Evolutionary conservation across 2,888 invertebrate genomes (phyloP), one percentile per base, ranked within the genome.

Genomic region (Chrysolina haemoptera): DNA sequence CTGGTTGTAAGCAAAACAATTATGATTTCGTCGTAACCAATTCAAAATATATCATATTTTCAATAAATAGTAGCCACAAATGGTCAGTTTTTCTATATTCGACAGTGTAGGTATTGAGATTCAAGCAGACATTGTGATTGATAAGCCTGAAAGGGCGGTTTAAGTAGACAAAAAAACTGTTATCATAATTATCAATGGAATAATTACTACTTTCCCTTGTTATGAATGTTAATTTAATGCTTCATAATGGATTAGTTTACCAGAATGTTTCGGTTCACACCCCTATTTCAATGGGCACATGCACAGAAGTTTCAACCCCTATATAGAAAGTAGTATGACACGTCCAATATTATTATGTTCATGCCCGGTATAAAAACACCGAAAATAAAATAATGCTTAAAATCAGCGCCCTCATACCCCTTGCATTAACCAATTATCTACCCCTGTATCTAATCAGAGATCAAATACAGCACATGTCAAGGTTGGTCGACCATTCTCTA

Each of bases 401-500:
- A 59, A 59, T 59, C 22, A 59, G 35, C 35, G 35, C 59, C 59
- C 59, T 35, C 59, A 59, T 35, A 59, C 22, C 59, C 59, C 59
- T 59, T 59, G 35, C 14, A 59, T 35, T 59, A 27, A 59, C 35
- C 22, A 59, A 59, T 59, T 59, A 35, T 27, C 35, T 59, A 27
- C 27, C 59, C 59, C 59, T 59, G 22, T 59, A 59, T 59, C 59
- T n/a, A 59, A 35, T 35, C n/a, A n/a, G n/a, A 59, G n/a, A 59
- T 59, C 27, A 59, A 27, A 22, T 59, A 11, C 22, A 59, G 35
- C 59, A 59, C 59, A 59, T 59, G 35, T 59, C 59, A 59, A 59
- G 27, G n/a, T 27, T 59, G 20, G 53, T 53, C 18, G 20, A 53
- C 53, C 12, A 53, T 53, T 53, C n/a, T n/a, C 18, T 53, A 20